Percentiles rank a stretch among this genome's conserved stretches.
Evolutionary conservation across 2,797 vertebrate species (phyloP).

Genomic region (Lagodon rhomboides): DNA sequence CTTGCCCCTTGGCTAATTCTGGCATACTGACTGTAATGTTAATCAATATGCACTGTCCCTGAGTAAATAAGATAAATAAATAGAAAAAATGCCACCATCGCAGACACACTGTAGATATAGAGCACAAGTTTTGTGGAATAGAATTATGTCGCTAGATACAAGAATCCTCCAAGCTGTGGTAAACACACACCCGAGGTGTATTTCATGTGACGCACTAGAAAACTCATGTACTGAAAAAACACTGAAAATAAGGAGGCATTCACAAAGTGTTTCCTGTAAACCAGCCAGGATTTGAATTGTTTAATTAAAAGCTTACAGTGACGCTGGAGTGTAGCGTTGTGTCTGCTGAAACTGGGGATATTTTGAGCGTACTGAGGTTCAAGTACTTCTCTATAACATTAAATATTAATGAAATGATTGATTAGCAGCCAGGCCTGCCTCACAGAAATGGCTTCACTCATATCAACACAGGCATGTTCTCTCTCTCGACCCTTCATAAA

Average conservation of each 20-base stretch:
- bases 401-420: slow-evolving; percentile 7
- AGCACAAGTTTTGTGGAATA: not conserved
- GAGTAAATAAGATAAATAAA: too few species aligned
- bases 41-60: too few species aligned
- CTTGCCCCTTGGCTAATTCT: too few species aligned
- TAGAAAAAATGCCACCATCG: not conserved
- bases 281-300: slow-evolving; percentile 23
- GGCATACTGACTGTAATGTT: too few species aligned
- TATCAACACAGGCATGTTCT: too few species aligned
- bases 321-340: not conserved
- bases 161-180: not conserved
- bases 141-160: not conserved
- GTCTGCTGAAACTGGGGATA: slow-evolving; percentile 5
- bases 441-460: too few species aligned
- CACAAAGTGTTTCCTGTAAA: slow-evolving; percentile 10
- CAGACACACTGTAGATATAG: not conserved
- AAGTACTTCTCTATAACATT: not conserved
- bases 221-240: not conserved
- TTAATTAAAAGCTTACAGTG: slow-evolving; percentile 19
- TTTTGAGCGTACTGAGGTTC: not conserved
- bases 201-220: not conserved
- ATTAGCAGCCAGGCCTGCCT: too few species aligned
- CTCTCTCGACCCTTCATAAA: too few species aligned
- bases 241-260: slow-evolving; percentile 10
- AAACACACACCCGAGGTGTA: not conserved